Base-by-base conservation (phyloP, 2,888 invertebrate species). In the Andrena chrysosceles region DNA sequence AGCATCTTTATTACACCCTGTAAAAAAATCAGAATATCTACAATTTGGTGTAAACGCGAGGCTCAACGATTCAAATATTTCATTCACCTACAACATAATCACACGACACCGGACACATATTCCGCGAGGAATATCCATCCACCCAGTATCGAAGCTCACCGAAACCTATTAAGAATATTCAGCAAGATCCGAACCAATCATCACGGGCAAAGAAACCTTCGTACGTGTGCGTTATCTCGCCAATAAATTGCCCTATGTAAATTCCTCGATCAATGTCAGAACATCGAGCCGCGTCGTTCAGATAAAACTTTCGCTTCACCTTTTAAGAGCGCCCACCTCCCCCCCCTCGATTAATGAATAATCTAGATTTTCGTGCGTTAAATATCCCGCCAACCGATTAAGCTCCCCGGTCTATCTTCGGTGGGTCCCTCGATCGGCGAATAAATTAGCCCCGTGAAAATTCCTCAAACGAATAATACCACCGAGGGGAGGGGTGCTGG, bases 261-360 rank as follows among this genome's bases (percentile, higher is more conserved):
- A 33, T 26, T 16, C 59, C 23, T 13, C 68, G 35, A 68, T 20
- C 54, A 68, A 68, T 23, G 54, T 68, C 7, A 2, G n/a, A 69
- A 56, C 23, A 35, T 23, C 35, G 26, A 33, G 23, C 48, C 67
- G 20, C 31, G n/a, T 33, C 68, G 68, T 68, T 54, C 23, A 56
- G 35, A 69, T 69, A 69, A 69, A 69, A 59, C 59, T 33, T 70
- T 56, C 69, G 42, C 26, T 59, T 13, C 69, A 70, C 35, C 69
- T 59, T 59, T 59, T 59, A 70, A 59, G 35, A 56, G 29, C 42
- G 3, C 13, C 42, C 42, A 42, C 42, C 42, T 42, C 1, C n/a
- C 13, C 59, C 42, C 1, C 56, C 35, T 20, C 69, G 69, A 70
- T 70, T 70, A 70, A 70, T 70, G 56, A 70, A 70, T 42, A 59